Percentiles rank a stretch among this genome's conserved stretches.
Evolutionary conservation across 2,888 invertebrate genomes (phyloP).

Genomic region (Limnephilus marmoratus): DNA sequence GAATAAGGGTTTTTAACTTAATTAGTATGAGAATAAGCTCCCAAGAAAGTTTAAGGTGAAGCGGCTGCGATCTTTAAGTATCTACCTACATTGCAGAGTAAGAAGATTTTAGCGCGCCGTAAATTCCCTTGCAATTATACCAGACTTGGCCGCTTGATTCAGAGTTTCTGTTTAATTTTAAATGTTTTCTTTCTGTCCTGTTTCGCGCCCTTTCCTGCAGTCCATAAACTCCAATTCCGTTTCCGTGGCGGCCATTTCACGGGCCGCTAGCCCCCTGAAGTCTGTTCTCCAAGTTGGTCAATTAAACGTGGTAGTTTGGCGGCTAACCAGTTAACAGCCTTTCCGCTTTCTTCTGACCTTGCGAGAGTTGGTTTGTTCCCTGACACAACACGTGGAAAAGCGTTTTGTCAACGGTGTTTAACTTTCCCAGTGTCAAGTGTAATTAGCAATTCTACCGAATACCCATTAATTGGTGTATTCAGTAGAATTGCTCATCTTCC

Average conservation of each 20-base stretch:
- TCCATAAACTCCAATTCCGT: constrained; percentile 6
- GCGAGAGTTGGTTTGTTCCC: constrained; percentile 8
- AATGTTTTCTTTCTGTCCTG: constrained; percentile 17
- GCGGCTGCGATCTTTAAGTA: too few species aligned
- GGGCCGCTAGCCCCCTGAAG: not conserved
- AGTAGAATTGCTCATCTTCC: too few species aligned
- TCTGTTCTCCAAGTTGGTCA: constrained; percentile 49
- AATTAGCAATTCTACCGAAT: too few species aligned
- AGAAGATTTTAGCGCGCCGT: not conserved
- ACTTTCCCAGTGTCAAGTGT: not conserved
- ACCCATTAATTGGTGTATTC: too few species aligned
- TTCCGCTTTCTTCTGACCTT: not conserved
- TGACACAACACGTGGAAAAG: not conserved
- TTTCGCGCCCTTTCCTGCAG: constrained; percentile 8
- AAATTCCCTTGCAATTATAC: not conserved
- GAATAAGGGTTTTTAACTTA: not conserved
- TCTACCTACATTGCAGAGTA: not conserved
- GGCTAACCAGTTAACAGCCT: not conserved
- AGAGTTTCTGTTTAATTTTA: not conserved
- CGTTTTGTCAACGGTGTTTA: constrained; percentile 26
- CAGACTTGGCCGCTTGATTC: not conserved
- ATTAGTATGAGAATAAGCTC: not conserved
- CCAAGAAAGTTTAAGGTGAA: not conserved
- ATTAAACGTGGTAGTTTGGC: constrained; percentile 55
- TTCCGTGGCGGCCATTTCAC: constrained; percentile 37